These are phyloP conservation scores for Eristalis pertinax DNA, from an alignment of 2,888 invertebrate genomes.

Conservation along the genomic window DNA sequence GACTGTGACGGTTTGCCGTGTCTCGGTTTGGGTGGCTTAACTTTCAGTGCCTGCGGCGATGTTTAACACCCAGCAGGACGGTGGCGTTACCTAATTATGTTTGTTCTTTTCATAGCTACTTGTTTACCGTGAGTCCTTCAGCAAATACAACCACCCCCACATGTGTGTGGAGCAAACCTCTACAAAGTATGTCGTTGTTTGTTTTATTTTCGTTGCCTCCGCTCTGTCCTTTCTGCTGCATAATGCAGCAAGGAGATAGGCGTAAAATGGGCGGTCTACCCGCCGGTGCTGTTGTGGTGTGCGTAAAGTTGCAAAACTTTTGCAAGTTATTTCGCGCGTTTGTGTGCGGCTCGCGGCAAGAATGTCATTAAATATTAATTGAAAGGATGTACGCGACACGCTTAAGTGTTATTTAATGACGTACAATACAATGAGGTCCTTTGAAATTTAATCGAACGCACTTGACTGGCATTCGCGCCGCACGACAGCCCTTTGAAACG, in stretches of 20 bases:
- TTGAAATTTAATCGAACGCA: constrained; percentile 64
- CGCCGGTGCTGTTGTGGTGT: neutral
- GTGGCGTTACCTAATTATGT: constrained; percentile 41
- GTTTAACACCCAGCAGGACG: constrained; percentile 23
- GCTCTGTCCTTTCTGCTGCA: neutral
- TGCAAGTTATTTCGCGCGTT: constrained; percentile 8
- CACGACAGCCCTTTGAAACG: constrained; percentile 37
- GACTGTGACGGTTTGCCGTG: neutral
- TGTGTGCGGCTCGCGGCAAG: neutral
- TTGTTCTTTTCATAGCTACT: constrained; percentile 1
- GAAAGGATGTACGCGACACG: constrained; percentile 64
- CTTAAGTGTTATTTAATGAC: constrained; percentile 64
- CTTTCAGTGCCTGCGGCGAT: constrained; percentile 31
- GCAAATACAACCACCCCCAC: neutral
- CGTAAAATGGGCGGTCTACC: neutral
- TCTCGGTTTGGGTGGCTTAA: neutral
- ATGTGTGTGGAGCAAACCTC: neutral
- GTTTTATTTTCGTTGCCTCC: constrained; percentile 20
- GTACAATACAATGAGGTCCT: constrained; percentile 51
- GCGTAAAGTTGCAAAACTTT: constrained; percentile 8
- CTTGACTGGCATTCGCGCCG: constrained; percentile 1
- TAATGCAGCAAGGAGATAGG: neutral
- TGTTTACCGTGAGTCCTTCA: neutral
- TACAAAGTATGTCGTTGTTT: constrained; percentile 1
- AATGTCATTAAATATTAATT: constrained; percentile 62